A percentile compares a stretch with the other conserved stretches of the same genome.
Conservation (phyloP, 2,888 invertebrate species). For the Cephus rjabovi region DNA sequence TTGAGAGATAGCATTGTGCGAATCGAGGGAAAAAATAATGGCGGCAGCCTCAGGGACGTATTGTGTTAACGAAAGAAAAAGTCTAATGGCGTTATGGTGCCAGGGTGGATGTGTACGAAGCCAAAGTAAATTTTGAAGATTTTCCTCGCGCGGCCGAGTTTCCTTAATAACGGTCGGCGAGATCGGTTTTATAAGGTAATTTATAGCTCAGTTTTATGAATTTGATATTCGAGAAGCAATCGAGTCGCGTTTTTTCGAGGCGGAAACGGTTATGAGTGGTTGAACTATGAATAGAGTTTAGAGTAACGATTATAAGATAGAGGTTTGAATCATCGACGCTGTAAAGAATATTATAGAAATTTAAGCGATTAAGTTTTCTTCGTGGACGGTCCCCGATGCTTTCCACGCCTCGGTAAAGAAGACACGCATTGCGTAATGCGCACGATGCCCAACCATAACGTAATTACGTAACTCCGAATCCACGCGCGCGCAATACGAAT, state of each 20-base stretch:
- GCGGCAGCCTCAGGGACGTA: neutral
- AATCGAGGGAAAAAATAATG: neutral
- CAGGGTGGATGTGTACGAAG: neutral
- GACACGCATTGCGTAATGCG: neutral
- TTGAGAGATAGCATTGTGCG: neutral
- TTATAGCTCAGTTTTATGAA: constrained; percentile 36
- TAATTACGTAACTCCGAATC: neutral
- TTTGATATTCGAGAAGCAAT: constrained; percentile 32
- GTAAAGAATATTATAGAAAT: constrained; percentile 18
- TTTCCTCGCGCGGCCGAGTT: neutral
- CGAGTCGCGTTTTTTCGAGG: constrained; percentile 37
- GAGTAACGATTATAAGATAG: constrained; percentile 45
- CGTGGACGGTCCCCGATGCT: neutral
- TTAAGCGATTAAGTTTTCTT: neutral
- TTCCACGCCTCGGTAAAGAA: neutral
- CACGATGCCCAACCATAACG: neutral
- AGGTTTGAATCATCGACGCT: constrained; percentile 46
- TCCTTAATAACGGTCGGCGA: constrained; percentile 5
- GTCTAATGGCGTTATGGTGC: neutral
- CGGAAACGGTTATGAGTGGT: constrained; percentile 57
- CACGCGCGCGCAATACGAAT: neutral
- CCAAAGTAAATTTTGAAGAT: neutral
- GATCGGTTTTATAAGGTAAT: constrained; percentile 6
- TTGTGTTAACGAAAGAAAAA: neutral
- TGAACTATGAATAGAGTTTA: constrained; percentile 65